These are phyloP conservation scores for Steinernema scapterisci DNA, from an alignment of 2,888 invertebrate genomes.

Conservation along the genomic window DNA sequence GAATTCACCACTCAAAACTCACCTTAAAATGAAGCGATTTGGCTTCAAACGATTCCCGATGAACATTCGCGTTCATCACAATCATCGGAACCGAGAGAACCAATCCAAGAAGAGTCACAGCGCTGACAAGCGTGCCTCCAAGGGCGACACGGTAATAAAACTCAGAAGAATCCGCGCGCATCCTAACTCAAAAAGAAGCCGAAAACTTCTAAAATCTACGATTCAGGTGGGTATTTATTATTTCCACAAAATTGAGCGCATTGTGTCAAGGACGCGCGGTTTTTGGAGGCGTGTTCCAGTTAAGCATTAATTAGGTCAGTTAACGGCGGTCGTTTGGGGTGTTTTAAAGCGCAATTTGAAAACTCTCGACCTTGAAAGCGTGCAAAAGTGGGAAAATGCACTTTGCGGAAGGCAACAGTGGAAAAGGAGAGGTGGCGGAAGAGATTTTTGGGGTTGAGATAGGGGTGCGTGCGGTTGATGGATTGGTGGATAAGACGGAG, in stretches of 20 bases:
- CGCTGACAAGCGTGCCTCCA: slow-evolving; percentile 38
- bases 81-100: slow-evolving; percentile 40
- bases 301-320: slow-evolving; percentile 18
- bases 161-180: slow-evolving; percentile 31
- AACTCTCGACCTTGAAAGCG: slow-evolving; percentile 6
- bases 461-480: too few relatives aligned
- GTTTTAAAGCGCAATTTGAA: too few relatives aligned
- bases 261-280: slow-evolving; percentile 18
- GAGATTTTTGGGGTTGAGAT: too few relatives aligned
- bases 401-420: too few relatives aligned
- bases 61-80: slow-evolving; percentile 25
- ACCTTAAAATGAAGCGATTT: slow-evolving; percentile 40
- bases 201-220: background rate
- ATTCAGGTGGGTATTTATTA: background rate
- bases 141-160: slow-evolving; percentile 44
- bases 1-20: slow-evolving; percentile 6
- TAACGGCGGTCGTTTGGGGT: background rate
- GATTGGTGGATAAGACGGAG: too few relatives aligned
- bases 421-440: too few relatives aligned
- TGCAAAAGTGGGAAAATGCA: background rate
- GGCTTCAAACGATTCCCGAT: slow-evolving; percentile 30
- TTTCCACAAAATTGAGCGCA: background rate
- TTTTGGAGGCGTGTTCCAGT: slow-evolving; percentile 12
- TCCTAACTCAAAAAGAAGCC: background rate
- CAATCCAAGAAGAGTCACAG: slow-evolving; percentile 37